These are phyloP conservation scores for Rhagium mordax DNA, from an alignment of 2,888 invertebrate genomes.

Conservation along the genomic window DNA sequence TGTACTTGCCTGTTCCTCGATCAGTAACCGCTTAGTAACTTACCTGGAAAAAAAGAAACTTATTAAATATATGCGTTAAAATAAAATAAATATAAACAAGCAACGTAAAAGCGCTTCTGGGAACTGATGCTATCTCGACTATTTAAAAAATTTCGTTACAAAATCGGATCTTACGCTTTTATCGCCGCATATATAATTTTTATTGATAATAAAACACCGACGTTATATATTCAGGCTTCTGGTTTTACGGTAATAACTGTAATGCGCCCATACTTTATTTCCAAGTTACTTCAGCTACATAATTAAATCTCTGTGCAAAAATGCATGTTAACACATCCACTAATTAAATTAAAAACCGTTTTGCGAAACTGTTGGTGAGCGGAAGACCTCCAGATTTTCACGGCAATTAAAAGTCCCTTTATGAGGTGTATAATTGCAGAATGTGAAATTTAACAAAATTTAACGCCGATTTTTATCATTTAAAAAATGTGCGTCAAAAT, in stretches of 20 bases:
- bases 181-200: neutral
- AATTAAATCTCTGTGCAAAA: conserved; percentile 40
- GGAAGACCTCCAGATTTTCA: neutral
- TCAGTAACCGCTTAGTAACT: conserved; percentile 3
- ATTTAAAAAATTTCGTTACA: conserved; percentile 3
- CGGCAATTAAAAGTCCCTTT: neutral
- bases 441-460: neutral
- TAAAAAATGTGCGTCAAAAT: no score
- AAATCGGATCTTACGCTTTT: neutral
- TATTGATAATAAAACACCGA: conserved; percentile 14
- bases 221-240: conserved; percentile 24
- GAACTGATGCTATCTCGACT: conserved; percentile 9
- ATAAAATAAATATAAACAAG: conserved; percentile 5
- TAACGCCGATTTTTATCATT: no score
- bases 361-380: conserved; percentile 26
- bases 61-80: conserved; percentile 5
- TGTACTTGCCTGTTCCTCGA: conserved; percentile 20
- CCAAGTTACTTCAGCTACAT: conserved; percentile 27
- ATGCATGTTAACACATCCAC: conserved; percentile 29
- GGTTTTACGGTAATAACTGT: conserved; percentile 31
- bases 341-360: conserved; percentile 34
- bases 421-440: neutral
- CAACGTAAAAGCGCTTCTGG: neutral
- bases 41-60: conserved; percentile 26
- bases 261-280: conserved; percentile 26